Evolutionary conservation across 2,888 invertebrate species (phyloP).

Genomic region (Adineta ricciae): DNA sequence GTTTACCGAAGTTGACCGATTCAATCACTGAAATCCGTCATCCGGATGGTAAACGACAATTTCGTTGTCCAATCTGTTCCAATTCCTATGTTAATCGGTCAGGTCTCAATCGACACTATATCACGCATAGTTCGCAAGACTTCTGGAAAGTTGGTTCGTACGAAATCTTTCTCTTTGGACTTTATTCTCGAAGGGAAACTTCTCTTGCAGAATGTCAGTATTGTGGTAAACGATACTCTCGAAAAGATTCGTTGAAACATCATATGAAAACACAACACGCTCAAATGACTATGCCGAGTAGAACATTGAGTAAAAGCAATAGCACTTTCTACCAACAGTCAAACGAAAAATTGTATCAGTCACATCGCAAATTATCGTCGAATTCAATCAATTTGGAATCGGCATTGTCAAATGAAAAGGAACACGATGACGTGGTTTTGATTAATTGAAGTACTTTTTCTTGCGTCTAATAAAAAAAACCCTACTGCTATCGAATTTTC

Average conservation of each 20-base stretch:
- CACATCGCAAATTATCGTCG: background rate
- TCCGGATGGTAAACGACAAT: background rate
- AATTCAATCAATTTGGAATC: background rate
- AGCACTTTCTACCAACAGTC: background rate
- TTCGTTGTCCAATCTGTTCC: constrained; percentile 10
- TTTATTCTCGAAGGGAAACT: too few relatives aligned
- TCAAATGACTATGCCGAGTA: background rate
- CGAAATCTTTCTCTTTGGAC: background rate
- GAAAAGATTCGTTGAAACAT: constrained; percentile 19
- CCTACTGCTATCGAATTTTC: too few relatives aligned
- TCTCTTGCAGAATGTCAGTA: background rate
- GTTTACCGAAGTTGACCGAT: background rate
- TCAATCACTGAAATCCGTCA: background rate
- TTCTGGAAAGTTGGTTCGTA: constrained; percentile 21
- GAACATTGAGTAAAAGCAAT: background rate
- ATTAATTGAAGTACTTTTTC: background rate
- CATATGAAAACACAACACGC: constrained; percentile 20
- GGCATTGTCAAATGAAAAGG: background rate
- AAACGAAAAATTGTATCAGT: background rate
- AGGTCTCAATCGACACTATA: constrained; percentile 23
- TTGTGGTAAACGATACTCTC: constrained; percentile 18
- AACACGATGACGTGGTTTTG: background rate
- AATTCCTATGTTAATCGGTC: background rate
- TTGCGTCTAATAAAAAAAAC: too few relatives aligned
- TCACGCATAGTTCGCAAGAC: constrained; percentile 18